Evolutionary conservation across 1,140 invertebrate genomes (phyloP), one percentile per base, ranked within the genome.

Genomic region (Anoplolepis gracilipes): DNA sequence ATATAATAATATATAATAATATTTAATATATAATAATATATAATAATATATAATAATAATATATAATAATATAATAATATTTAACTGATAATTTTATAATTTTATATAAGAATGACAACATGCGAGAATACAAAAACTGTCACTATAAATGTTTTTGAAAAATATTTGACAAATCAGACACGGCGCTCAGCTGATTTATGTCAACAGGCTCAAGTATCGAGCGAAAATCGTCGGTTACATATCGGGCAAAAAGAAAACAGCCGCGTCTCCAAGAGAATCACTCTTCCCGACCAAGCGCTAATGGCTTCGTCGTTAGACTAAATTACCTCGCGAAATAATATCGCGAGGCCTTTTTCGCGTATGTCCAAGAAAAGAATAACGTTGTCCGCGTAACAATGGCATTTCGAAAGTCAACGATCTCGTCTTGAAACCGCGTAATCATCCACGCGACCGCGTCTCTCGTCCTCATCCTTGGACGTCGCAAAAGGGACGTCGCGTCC

Each of bases 381-480:
- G 28, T 22, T n/a, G n/a, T 64, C 13, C 61, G 19, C 19, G 39
- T 33, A 36, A 10, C 46, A 13, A 22, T 53, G n/a, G 25, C 7
- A 59, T 81, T 70, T 59, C 78, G 78, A 82, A 82, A 82, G 67
- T 3, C 36, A 33, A 30, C 19, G 39, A 73, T 73, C 30, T 49
- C 49, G 64, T 19, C 36, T 30, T 72, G 11, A 57, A 72, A 61
- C 2, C 25, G 28, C 53, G 33, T 72, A 81, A 57, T 59, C 22
- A 16, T 19, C 64, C 22, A 10, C 73, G 55, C 39, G 39, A 78
- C 6, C 39, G 5, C 33, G 13, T 22, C 36, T 22, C 36, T 49
- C 22, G 33, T 59, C 53, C 28, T 72, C 53, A 82, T 72, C 67
- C 53, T 72, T 72, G 49, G 19, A 42, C 7, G 0, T 42, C 19